Conservation (phyloP, 2,888 invertebrate species). For the Germaria angustata region DNA sequence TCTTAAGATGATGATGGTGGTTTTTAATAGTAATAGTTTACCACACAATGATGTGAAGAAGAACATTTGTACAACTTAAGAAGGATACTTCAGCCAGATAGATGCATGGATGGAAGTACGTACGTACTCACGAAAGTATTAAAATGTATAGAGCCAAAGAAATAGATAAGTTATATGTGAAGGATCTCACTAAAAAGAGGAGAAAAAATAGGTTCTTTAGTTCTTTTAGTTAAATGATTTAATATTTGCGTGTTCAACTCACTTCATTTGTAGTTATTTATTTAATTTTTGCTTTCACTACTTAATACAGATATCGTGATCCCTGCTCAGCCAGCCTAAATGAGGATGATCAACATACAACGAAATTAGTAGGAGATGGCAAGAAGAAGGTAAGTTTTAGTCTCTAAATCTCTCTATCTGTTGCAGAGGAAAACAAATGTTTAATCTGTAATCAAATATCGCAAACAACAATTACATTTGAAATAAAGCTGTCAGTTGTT, state of each 20-base stretch:
- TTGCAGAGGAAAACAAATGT: neutral
- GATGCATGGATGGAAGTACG: slow-evolving; percentile 40
- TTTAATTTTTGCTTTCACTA: slow-evolving; percentile 62
- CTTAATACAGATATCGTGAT: slow-evolving; percentile 84
- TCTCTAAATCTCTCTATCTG: slow-evolving; percentile 9
- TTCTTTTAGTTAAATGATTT: slow-evolving; percentile 50
- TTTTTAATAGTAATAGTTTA: slow-evolving; percentile 33
- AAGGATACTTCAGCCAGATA: slow-evolving; percentile 27
- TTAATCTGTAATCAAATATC: slow-evolving; percentile 39
- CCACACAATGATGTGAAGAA: slow-evolving; percentile 60
- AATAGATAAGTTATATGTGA: slow-evolving; percentile 22
- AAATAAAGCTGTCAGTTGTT: slow-evolving; percentile 40
- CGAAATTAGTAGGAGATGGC: slow-evolving; percentile 91
- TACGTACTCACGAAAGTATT: slow-evolving; percentile 11
- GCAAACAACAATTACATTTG: slow-evolving; percentile 28
- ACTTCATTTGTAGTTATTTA: slow-evolving; percentile 23
- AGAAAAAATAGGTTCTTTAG: slow-evolving; percentile 7
- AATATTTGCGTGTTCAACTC: slow-evolving; percentile 51
- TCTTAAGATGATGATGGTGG: slow-evolving; percentile 33
- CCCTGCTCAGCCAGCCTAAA: slow-evolving; percentile 94
- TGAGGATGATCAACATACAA: slow-evolving; percentile 94
- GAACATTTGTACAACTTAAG: neutral
- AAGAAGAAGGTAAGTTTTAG: slow-evolving; percentile 86
- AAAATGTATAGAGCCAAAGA: neutral
- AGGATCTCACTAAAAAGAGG: neutral